Evolutionary conservation across 2,888 invertebrate genomes (phyloP), one percentile per base, ranked within the genome.

Genomic region (Cephus pygmeus): DNA sequence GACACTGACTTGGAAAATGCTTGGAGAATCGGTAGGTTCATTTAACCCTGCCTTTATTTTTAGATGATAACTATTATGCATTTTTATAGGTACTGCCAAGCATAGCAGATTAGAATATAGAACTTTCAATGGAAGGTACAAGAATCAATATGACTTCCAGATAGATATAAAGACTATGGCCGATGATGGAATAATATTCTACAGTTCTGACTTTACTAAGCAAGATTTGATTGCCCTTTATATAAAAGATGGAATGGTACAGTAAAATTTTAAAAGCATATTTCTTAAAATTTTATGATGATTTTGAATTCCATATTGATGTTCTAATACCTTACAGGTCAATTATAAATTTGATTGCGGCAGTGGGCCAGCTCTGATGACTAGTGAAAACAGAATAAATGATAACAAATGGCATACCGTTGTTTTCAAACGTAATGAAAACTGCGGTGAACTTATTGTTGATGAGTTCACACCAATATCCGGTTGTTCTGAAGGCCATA

Each of bases 141-240:
- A 94, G 75, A 94, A 94, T 80, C 93, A 93, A 69, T 96, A 95
- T 90, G 96, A 96, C 81, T 94, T 98, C 83, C 94, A 95, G 23
- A 92, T 98, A 12, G 94, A 95, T 11, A 95, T 99, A 91, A 96
- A 96, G 82, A 97, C 97, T 0, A 93, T 93, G 79, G 92, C 92
- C n/a, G 93, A 94, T 12, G 95, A 96, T 77, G 98, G 98, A 1
- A 92, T 98, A 11, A 93, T 98, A 30, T 96, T 98, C 92, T 98
- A 97, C 91, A 94, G 96, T 0, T 95, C 96, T 78, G 92, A 92
- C 15, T 92, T 93, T 2, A 94, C 95, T 33, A 87, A 85, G 11
- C 88, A 91, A 75, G 96, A 97, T 88, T 96, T 95, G 88, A 94
- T 97, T 0, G 95, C 96, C 0, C 91, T 97, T 12, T 96, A 95